Percentiles rank a stretch among this genome's conserved stretches.
These are phyloP conservation scores for Perccottus glenii DNA, from an alignment of 2,113 vertebrate genomes.

Conservation along the genomic window DNA sequence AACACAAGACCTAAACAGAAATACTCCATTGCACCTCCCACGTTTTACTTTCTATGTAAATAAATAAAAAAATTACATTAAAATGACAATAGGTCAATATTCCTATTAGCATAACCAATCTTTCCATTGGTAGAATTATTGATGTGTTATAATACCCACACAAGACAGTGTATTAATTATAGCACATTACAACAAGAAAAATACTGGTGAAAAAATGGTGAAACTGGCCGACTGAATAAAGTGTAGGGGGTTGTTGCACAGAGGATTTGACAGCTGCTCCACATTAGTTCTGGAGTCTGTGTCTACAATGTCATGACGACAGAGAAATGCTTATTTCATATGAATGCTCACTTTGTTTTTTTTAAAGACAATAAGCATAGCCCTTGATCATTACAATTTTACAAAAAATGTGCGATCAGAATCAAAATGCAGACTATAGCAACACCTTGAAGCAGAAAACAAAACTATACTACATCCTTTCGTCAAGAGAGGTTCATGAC, in stretches of 20 bases:
- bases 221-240: slow-evolving; percentile 42
- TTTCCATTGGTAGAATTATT: not conserved
- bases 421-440: not conserved
- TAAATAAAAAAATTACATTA: slow-evolving; percentile 30
- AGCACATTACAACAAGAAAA: not conserved
- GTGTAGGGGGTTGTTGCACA: slow-evolving; percentile 50
- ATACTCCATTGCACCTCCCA: slow-evolving; percentile 9
- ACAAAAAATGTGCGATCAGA: too few relatives aligned
- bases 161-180: not conserved
- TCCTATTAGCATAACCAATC: too few relatives aligned
- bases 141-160: not conserved
- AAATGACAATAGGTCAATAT: not conserved
- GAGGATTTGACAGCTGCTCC: slow-evolving; percentile 66
- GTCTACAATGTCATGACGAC: slow-evolving; percentile 57
- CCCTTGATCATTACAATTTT: too few relatives aligned
- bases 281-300: slow-evolving; percentile 66
- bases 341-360: slow-evolving; percentile 26
- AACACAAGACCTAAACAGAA: not conserved
- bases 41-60: slow-evolving; percentile 32
- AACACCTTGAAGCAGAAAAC: slow-evolving; percentile 1
- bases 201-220: not conserved
- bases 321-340: slow-evolving; percentile 62
- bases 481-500: slow-evolving; percentile 38
- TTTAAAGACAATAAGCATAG: not conserved
- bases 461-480: slow-evolving; percentile 9